These are phyloP conservation scores for Etia nguti DNA, from an alignment of 2,113 vertebrate species.

Conservation along the genomic window DNA sequence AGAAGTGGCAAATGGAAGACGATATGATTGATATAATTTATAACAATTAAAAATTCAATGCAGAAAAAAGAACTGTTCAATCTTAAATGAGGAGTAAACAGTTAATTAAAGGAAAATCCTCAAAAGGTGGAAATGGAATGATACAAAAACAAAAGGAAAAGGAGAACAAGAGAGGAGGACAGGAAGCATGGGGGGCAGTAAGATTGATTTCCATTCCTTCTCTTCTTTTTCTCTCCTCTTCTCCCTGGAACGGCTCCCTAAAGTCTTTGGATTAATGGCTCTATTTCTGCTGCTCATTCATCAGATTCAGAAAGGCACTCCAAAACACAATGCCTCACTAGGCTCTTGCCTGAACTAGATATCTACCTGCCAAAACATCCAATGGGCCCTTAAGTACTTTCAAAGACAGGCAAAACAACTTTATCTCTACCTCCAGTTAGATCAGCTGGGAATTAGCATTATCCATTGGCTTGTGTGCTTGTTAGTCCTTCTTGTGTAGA, in stretches of 20 bases:
- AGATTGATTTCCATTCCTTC: conserved; percentile 73
- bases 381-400: conserved; percentile 30
- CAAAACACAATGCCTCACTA: conserved; percentile 50
- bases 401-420: conserved; percentile 32
- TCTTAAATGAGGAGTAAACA: background rate
- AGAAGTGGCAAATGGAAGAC: background rate
- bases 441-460: background rate
- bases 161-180: background rate
- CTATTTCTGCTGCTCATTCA: conserved; percentile 52
- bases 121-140: background rate
- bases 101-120: background rate
- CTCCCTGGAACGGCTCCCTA: conserved; percentile 41
- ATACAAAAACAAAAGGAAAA: background rate
- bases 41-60: background rate
- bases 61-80: background rate
- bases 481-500: background rate
- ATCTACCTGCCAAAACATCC: conserved; percentile 48
- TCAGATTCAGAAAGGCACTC: conserved; percentile 49
- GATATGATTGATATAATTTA: background rate
- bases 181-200: conserved; percentile 28
- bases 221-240: conserved; percentile 18
- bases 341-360: conserved; percentile 33
- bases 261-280: conserved; percentile 65
- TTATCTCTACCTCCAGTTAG: conserved; percentile 20
- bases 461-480: background rate